These are phyloP conservation scores for Leucania comma DNA, from an alignment of 2,888 invertebrate species.

Conservation along the genomic window DNA sequence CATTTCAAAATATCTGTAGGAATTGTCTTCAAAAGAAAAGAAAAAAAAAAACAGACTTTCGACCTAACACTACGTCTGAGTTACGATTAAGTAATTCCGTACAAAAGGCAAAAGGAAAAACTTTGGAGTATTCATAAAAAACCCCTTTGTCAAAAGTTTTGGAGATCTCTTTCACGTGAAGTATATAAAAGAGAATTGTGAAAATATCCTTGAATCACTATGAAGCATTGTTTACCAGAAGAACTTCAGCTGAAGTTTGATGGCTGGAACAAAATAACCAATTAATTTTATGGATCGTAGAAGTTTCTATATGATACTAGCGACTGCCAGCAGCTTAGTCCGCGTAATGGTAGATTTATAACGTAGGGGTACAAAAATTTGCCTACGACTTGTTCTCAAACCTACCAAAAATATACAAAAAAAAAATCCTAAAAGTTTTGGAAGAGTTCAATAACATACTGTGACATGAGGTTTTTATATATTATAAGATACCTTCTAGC, in stretches of 20 bases:
- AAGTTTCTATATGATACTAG: conserved; percentile 10
- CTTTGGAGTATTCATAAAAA: conserved; percentile 24
- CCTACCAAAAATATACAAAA: too few relatives aligned
- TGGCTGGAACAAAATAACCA: not conserved
- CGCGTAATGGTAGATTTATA: too few relatives aligned
- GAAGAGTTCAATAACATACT: too few relatives aligned
- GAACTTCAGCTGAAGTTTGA: conserved; percentile 16
- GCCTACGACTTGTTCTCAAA: too few relatives aligned
- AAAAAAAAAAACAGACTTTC: conserved; percentile 2
- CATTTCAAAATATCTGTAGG: not conserved
- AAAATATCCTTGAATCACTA: conserved; percentile 19
- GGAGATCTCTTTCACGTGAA: conserved; percentile 20
- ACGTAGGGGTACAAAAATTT: too few relatives aligned
- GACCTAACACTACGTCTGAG: not conserved
- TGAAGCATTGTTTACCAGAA: conserved; percentile 21
- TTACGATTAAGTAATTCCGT: conserved; percentile 10
- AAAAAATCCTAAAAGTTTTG: too few relatives aligned
- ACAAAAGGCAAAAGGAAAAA: conserved; percentile 26
- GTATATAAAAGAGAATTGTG: conserved; percentile 17
- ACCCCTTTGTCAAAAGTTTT: conserved; percentile 51
- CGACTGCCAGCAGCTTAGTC: too few relatives aligned
- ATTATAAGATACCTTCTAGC: too few relatives aligned
- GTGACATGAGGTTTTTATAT: too few relatives aligned
- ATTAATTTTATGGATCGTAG: not conserved
- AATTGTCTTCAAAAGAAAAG: not conserved